Conservation (phyloP, 2,113 vertebrate species). For the Crocuta crocuta region DNA sequence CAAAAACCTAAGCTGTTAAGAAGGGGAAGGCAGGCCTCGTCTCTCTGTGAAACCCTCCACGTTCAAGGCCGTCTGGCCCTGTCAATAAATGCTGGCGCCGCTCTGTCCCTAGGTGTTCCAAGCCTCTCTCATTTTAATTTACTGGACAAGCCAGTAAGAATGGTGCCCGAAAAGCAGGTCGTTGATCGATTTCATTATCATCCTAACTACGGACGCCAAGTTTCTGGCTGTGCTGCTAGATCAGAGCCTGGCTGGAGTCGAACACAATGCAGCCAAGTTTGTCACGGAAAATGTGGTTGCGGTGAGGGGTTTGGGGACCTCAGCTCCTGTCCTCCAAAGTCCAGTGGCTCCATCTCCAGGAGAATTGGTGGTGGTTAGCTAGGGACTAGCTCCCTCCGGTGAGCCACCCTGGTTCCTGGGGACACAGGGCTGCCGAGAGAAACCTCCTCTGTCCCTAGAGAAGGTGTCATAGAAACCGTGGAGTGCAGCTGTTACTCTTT, state of each 20-base stretch:
- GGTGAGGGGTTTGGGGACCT: not conserved
- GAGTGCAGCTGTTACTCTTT: not conserved
- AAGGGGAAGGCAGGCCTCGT: not conserved
- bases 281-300: not conserved
- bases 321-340: not conserved
- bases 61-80: not conserved
- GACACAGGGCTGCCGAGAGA: not conserved
- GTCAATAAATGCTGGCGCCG: not conserved
- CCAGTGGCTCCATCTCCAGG: not conserved
- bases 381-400: not conserved
- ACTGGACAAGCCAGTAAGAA: not conserved
- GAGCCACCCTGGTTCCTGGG: not conserved
- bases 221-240: not conserved
- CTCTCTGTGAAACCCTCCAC: not conserved
- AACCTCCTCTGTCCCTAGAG: not conserved
- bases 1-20: not conserved
- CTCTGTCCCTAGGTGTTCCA: not conserved
- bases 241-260: not conserved
- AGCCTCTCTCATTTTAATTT: not conserved
- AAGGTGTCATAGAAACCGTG: not conserved
- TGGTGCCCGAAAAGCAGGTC: not conserved
- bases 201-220: too few relatives aligned
- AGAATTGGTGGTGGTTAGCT: not conserved
- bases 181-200: not conserved
- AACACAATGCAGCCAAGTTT: not conserved